Percentiles rank a stretch among this genome's conserved stretches.
Evolutionary conservation across 1,140 invertebrate species (phyloP).

Genomic region (Chelonus insularis): DNA sequence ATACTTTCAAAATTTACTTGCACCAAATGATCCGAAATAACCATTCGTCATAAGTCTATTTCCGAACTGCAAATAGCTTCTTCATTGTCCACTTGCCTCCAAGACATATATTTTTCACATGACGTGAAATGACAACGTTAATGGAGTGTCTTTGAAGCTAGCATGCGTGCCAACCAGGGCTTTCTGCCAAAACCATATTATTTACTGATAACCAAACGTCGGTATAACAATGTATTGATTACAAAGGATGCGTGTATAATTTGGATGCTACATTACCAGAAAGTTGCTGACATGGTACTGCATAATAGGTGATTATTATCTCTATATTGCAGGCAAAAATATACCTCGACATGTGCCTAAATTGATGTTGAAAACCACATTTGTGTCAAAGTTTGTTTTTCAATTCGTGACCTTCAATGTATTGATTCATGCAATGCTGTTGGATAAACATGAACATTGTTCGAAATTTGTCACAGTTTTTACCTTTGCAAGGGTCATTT

Average conservation of each 20-base stretch:
- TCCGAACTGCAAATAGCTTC: constrained; percentile 17
- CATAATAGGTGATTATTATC: too few relatives aligned
- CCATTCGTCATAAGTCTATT: constrained; percentile 7
- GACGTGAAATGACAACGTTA: constrained; percentile 30
- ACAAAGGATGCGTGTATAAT: neutral
- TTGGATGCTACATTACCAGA: neutral
- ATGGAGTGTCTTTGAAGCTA: constrained; percentile 14
- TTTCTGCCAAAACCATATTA: neutral
- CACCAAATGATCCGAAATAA: neutral
- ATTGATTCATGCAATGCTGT: too few relatives aligned
- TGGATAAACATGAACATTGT: too few relatives aligned
- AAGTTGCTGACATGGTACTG: neutral
- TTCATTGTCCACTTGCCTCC: constrained; percentile 15
- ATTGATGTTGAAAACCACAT: too few relatives aligned
- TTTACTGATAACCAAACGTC: neutral
- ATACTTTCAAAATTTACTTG: neutral
- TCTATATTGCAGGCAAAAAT: too few relatives aligned
- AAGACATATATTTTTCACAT: constrained; percentile 20
- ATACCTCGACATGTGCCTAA: too few relatives aligned
- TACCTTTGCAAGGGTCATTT: too few relatives aligned
- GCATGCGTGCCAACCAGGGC: constrained; percentile 7
- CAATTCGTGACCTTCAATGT: too few relatives aligned
- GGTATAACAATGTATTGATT: neutral
- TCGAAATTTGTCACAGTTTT: too few relatives aligned
- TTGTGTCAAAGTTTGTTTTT: too few relatives aligned